Base-by-base conservation (phyloP, 2,113 vertebrate species). In the Solea senegalensis region DNA sequence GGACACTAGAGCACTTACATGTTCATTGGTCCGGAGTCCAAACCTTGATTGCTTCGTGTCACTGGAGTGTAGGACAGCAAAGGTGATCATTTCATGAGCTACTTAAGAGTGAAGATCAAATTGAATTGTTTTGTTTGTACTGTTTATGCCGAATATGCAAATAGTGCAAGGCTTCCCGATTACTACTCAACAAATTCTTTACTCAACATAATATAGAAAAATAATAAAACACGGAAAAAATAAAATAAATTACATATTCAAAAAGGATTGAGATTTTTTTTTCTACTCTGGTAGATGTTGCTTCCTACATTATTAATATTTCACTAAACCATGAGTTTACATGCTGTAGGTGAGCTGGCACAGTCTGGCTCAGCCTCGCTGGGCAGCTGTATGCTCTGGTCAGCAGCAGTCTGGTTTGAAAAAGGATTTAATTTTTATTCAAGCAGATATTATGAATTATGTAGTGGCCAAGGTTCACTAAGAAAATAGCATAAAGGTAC, bases 391-490 rank as follows among this genome's bases (percentile, higher is more conserved):
- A 40, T 10, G 50, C 54, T 69, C 26, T 69, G 71, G 69, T 69
- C 61, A 72, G 64, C 78, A 59, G 39, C 27, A 62, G 64, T 15
- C 28, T 8, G 14, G 10, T 34, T 65, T 40, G 54, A 72, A 40
- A 60, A 75, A 46, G 14, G 53, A 39, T 71, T 74, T 43, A 51
- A 21, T 21, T 34, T 65, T 83, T 64, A 74, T 79, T 86, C 66
- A 71, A 26, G 43, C 14, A 52, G 34, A 48, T 34, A 51, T 73
- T 21, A 51, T 73, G 64, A 80, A 86, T 79, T 67, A 80, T 86
- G 78, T 21, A 86, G 48, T 53, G 77, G 49, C 54, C 54, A 65
- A 40, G 51, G 58, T 64, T 77, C 73, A 80, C 34, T 78, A 43
- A 59, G 50, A 78, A 83, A 72, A 72, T 15, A 54, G 74, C 61